A percentile compares a stretch with the other conserved stretches of the same genome.
phyloP scores from a whole-genome alignment of 2,888 invertebrate species.

The Pammene aurita region DNA sequence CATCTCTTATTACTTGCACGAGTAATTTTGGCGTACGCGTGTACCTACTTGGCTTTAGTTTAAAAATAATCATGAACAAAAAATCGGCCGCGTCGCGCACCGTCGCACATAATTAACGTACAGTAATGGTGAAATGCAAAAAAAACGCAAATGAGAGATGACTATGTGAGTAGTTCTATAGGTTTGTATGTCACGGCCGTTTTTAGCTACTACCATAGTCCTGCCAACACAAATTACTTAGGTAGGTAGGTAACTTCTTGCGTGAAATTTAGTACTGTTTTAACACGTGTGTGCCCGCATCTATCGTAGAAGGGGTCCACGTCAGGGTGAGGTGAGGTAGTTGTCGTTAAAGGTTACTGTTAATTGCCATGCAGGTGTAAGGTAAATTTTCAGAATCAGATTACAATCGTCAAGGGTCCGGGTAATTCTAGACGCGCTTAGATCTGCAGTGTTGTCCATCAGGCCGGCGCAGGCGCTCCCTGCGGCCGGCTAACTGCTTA shows the following conservation, averaged over 20 bases:
- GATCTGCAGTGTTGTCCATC: constrained; percentile 19
- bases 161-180: constrained; percentile 12
- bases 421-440: constrained; percentile 18
- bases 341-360: constrained; percentile 5
- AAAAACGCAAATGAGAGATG: constrained; percentile 10
- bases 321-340: neutral
- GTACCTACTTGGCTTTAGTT: constrained; percentile 6
- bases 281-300: constrained; percentile 25
- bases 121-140: constrained; percentile 15
- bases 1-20: constrained; percentile 20
- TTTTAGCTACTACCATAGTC: constrained; percentile 17
- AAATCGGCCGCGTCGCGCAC: neutral
- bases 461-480: constrained; percentile 47
- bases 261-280: constrained; percentile 14
- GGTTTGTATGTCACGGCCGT: constrained; percentile 28
- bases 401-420: no score
- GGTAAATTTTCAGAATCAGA: no score
- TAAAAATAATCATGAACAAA: constrained; percentile 22
- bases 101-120: neutral
- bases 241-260: neutral
- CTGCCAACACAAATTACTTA: constrained; percentile 13
- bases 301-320: constrained; percentile 2
- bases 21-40: constrained; percentile 7
- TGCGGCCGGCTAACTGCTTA: constrained; percentile 59
- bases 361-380: neutral